Conservation (phyloP, 2,888 invertebrate genomes). For the Trypoxylon attenuatum region DNA sequence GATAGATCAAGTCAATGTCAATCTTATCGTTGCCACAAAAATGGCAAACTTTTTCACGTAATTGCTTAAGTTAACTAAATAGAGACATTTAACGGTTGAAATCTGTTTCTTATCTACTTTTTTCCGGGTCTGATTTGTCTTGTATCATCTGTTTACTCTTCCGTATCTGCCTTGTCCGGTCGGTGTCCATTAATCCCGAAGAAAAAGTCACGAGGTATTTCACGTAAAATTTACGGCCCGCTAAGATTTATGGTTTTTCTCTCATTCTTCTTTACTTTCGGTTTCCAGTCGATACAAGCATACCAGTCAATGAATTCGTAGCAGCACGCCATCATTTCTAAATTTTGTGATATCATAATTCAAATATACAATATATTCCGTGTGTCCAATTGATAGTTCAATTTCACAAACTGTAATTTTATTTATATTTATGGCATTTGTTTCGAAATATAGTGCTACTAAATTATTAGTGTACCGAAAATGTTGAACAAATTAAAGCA, state of each 20-base stretch:
- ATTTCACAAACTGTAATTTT: too few relatives aligned
- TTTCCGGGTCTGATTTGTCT: not conserved
- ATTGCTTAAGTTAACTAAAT: not conserved
- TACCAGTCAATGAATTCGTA: not conserved
- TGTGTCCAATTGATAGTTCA: too few relatives aligned
- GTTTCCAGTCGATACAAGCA: not conserved
- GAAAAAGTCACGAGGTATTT: slow-evolving; percentile 4
- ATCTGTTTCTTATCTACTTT: not conserved
- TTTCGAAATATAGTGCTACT: too few relatives aligned
- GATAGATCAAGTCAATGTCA: too few relatives aligned
- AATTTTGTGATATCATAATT: not conserved
- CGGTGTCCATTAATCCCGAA: slow-evolving; percentile 11
- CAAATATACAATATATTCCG: too few relatives aligned
- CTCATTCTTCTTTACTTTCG: not conserved
- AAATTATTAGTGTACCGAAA: not conserved
- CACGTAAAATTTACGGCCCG: not conserved
- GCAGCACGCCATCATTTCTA: not conserved
- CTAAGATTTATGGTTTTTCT: not conserved
- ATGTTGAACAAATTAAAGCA: too few relatives aligned
- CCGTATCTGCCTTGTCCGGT: slow-evolving; percentile 10
- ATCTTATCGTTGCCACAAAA: too few relatives aligned
- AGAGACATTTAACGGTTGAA: not conserved
- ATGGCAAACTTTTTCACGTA: too few relatives aligned
- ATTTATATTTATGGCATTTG: too few relatives aligned
- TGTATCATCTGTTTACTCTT: slow-evolving; percentile 9